Conservation (phyloP, 2,113 vertebrate species). For the Microtus ochrogaster region DNA sequence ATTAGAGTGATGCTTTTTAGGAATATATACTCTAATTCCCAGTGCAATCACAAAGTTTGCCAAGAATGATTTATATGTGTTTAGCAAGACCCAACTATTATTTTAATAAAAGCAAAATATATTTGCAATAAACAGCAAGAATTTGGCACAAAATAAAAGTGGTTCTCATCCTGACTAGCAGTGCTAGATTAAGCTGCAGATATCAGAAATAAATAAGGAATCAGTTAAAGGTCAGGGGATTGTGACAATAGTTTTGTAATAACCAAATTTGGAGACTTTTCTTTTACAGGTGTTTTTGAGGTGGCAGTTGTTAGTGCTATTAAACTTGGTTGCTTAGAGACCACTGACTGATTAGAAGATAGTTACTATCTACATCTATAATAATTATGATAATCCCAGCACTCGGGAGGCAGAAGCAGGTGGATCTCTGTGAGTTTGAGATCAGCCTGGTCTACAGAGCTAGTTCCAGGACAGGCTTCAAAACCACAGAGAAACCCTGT, state of each 20-base stretch:
- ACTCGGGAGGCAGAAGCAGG: no score
- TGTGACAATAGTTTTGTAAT: not conserved
- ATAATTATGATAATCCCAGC: slow-evolving; percentile 78
- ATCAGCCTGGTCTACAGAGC: no score
- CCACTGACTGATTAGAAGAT: slow-evolving; percentile 73
- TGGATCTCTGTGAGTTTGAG: no score
- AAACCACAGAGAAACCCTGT: no score
- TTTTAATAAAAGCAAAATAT: slow-evolving; percentile 12
- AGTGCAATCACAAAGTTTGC: not conserved
- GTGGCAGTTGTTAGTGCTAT: slow-evolving; percentile 65
- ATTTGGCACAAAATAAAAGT: slow-evolving; percentile 59
- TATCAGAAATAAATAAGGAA: not conserved
- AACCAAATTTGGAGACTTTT: slow-evolving; percentile 61
- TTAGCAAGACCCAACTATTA: slow-evolving; percentile 2
- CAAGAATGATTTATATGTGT: slow-evolving; percentile 28
- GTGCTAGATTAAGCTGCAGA: not conserved
- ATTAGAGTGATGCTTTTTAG: no score
- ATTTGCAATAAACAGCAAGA: slow-evolving; percentile 40
- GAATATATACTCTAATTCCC: not conserved
- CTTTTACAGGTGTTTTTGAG: slow-evolving; percentile 53
- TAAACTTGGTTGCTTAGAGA: slow-evolving; percentile 71
- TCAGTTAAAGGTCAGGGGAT: not conserved
- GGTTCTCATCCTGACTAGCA: not conserved
- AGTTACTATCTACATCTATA: slow-evolving; percentile 62
- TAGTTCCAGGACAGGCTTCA: no score